Evolutionary conservation across 2,113 vertebrate species (phyloP).

Genomic region (Platichthys flesus): DNA sequence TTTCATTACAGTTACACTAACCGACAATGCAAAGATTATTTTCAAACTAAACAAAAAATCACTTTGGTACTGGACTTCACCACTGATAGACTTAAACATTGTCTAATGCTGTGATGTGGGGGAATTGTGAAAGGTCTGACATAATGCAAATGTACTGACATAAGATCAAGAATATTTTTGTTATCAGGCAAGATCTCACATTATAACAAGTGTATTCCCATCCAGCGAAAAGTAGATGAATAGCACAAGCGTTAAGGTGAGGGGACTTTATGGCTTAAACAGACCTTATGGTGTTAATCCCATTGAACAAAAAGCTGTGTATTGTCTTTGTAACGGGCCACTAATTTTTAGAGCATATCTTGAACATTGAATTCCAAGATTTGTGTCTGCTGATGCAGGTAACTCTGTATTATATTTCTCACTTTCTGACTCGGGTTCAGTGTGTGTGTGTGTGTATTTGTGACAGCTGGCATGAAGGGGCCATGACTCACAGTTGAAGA

Average conservation of each 20-base stretch:
- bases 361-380: constrained; percentile 22
- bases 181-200: too few relatives aligned
- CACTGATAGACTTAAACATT: too few relatives aligned
- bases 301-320: too few relatives aligned
- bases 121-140: too few relatives aligned
- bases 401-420: constrained; percentile 9
- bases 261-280: not conserved
- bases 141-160: too few relatives aligned
- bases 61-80: too few relatives aligned
- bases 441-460: constrained; percentile 10
- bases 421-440: constrained; percentile 8
- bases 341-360: constrained; percentile 5
- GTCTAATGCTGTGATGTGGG: not conserved
- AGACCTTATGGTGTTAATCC: not conserved
- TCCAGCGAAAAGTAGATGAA: too few relatives aligned
- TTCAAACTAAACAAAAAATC: too few relatives aligned
- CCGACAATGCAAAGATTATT: too few relatives aligned
- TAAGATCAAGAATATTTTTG: too few relatives aligned
- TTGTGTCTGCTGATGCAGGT: constrained; percentile 20
- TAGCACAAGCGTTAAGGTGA: not conserved
- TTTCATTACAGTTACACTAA: too few relatives aligned
- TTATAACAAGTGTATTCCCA: too few relatives aligned
- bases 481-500: constrained; percentile 54
- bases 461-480: constrained; percentile 46
- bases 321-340: not conserved